Evolutionary conservation across 2,888 invertebrate genomes (phyloP).

Genomic region (Thereva unica): DNA sequence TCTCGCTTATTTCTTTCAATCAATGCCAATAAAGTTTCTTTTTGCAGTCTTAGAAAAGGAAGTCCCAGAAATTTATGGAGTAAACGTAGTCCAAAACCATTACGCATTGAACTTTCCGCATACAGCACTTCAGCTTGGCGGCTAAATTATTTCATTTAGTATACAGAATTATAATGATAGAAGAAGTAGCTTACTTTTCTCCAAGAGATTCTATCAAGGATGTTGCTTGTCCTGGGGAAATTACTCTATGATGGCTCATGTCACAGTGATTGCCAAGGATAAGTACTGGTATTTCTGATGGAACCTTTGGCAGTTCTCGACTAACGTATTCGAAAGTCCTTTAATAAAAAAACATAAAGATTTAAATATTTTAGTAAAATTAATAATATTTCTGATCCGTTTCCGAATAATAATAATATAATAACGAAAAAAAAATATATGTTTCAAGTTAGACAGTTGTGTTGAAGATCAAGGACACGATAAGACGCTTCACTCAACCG

Average conservation of each 20-base stretch:
- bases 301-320: constrained; percentile 81
- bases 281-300: constrained; percentile 78
- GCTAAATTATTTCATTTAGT: constrained; percentile 43
- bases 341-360: constrained; percentile 45
- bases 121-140: constrained; percentile 76
- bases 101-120: constrained; percentile 92
- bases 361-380: background rate
- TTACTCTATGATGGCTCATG: constrained; percentile 93
- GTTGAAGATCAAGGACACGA: too few relatives aligned
- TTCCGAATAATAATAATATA: background rate
- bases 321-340: constrained; percentile 96
- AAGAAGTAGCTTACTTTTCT: constrained; percentile 57
- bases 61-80: constrained; percentile 94
- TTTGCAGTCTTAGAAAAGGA: constrained; percentile 89
- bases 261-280: constrained; percentile 94
- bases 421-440: too few relatives aligned
- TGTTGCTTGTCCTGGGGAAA: constrained; percentile 71
- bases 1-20: constrained; percentile 84
- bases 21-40: constrained; percentile 79
- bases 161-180: constrained; percentile 3
- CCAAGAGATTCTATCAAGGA: constrained; percentile 68
- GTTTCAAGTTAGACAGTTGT: too few relatives aligned
- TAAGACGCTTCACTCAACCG: too few relatives aligned
- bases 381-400: background rate
- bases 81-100: constrained; percentile 90